Percentiles rank a stretch among this genome's conserved stretches.
Evolutionary conservation across 2,113 vertebrate genomes (phyloP).

Genomic region (Machaerirhynchus nigripectus): DNA sequence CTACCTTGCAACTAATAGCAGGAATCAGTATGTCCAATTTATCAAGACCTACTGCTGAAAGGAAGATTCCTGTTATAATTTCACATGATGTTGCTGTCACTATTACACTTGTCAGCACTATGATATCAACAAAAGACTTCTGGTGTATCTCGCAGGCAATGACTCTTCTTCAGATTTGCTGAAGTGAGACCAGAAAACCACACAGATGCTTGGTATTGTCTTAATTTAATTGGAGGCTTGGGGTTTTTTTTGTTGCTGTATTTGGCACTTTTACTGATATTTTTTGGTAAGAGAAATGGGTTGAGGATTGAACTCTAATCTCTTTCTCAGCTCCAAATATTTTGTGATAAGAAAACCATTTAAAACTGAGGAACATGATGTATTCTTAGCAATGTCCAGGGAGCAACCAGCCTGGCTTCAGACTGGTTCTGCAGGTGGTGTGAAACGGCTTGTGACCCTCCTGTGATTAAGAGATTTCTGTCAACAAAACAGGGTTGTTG

Average conservation of each 20-base stretch:
- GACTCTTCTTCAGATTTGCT: neutral
- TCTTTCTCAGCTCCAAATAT: neutral
- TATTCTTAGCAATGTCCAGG: neutral
- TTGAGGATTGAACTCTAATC: neutral
- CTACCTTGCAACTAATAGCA: constrained; percentile 68
- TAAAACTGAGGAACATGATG: neutral
- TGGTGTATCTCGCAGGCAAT: constrained; percentile 41
- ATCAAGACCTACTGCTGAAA: constrained; percentile 62
- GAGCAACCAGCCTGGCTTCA: neutral
- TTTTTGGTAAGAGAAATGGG: neutral
- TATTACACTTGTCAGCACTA: constrained; percentile 76
- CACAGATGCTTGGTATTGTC: constrained; percentile 32
- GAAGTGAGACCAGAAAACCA: constrained; percentile 7
- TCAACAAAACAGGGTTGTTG: neutral
- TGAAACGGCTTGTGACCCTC: neutral
- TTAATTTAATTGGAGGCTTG: neutral
- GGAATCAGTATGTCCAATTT: constrained; percentile 66
- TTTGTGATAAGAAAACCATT: neutral
- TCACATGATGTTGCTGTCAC: constrained; percentile 78
- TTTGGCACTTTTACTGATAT: neutral
- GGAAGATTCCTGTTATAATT: constrained; percentile 74
- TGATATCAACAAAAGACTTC: constrained; percentile 76
- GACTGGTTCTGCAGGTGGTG: neutral
- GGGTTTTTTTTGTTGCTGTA: neutral
- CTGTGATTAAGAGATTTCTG: neutral